Conservation (phyloP, 2,888 invertebrate species). For the Chalcosyrphus nemorum region DNA sequence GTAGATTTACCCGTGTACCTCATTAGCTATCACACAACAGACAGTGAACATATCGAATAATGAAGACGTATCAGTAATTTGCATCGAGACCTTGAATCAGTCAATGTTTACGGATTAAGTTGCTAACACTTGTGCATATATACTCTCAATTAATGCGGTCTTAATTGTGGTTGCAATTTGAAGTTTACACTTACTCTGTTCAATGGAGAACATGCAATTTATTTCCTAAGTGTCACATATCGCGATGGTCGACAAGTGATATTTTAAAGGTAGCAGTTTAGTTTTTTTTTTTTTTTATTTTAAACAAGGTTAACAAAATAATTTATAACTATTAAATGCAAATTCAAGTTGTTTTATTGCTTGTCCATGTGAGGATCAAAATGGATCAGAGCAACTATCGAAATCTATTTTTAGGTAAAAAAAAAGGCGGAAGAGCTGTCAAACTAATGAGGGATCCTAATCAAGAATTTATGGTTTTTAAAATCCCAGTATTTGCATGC, state of each 20-base stretch:
- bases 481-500: too few relatives aligned
- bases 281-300: too few relatives aligned
- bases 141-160: not conserved
- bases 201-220: not conserved
- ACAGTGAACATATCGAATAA: not conserved
- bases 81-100: constrained; percentile 1
- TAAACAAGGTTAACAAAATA: not conserved
- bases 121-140: not conserved
- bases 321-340: too few relatives aligned
- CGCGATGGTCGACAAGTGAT: not conserved
- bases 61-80: constrained; percentile 7
- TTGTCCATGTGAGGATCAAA: too few relatives aligned
- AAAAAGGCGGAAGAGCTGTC: too few relatives aligned
- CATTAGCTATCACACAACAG: not conserved
- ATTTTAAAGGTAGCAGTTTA: not conserved
- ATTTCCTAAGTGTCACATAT: constrained; percentile 3
- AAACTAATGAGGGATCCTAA: too few relatives aligned
- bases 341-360: too few relatives aligned
- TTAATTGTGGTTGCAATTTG: constrained; percentile 17
- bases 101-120: constrained; percentile 7
- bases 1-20: not conserved
- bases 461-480: too few relatives aligned
- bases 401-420: too few relatives aligned
- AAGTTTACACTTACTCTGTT: not conserved
- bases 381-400: too few relatives aligned